Conservation (phyloP, 2,797 vertebrate species). For the Sardinella longiceps region DNA sequence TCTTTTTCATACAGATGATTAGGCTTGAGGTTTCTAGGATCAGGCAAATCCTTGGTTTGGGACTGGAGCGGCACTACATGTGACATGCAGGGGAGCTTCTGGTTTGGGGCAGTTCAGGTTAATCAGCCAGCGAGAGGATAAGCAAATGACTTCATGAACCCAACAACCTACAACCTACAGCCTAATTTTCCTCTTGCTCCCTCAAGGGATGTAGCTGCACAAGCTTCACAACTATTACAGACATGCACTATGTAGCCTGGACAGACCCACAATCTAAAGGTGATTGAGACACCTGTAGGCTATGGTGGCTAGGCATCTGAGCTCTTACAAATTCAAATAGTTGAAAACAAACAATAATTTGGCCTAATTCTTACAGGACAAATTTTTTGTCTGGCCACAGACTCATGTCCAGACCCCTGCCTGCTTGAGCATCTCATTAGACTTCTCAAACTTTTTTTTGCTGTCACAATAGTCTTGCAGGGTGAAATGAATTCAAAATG, state of each 20-base stretch:
- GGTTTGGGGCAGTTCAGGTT: background rate
- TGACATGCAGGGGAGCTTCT: background rate
- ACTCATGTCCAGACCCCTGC: background rate
- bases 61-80: background rate
- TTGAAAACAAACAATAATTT: background rate
- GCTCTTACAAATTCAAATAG: background rate
- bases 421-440: background rate
- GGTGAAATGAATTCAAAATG: background rate
- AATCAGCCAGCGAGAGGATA: background rate
- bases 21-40: background rate
- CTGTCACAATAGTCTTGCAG: background rate
- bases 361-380: background rate
- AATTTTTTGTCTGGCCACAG: background rate
- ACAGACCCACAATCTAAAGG: background rate
- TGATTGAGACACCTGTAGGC: conserved; percentile 2
- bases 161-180: background rate
- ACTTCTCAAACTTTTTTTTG: background rate
- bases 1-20: background rate
- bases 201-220: background rate
- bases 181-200: background rate
- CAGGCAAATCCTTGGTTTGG: background rate
- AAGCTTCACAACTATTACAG: background rate
- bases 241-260: background rate
- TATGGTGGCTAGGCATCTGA: background rate
- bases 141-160: background rate